A percentile compares a stretch with the other conserved stretches of the same genome.
Conservation (phyloP, 2,888 invertebrate species). For the Lottia gigantea region DNA sequence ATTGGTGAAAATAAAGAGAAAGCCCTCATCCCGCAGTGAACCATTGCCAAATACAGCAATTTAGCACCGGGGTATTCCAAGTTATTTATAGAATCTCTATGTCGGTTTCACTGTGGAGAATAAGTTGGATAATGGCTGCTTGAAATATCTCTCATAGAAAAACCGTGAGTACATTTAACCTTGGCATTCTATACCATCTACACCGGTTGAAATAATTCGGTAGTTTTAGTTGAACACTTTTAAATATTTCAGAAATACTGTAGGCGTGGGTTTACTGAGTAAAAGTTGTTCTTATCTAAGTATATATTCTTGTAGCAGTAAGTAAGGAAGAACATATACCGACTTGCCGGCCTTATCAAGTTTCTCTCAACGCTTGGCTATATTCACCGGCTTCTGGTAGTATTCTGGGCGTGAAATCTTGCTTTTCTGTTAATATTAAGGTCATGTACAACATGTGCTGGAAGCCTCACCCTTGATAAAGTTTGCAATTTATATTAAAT, state of each 20-base stretch:
- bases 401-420: background rate
- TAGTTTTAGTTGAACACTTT: too few species aligned
- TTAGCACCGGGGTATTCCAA: conserved; percentile 9
- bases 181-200: too few species aligned
- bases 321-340: background rate
- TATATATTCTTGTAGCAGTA: too few species aligned
- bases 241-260: too few species aligned
- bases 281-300: too few species aligned
- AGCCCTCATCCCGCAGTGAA: conserved; percentile 9
- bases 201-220: too few species aligned
- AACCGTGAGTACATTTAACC: background rate
- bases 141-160: conserved; percentile 1
- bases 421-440: too few species aligned
- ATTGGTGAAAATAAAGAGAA: background rate
- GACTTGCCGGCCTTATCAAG: conserved; percentile 5
- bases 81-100: background rate
- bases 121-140: conserved; percentile 10
- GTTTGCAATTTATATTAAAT: background rate
- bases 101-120: conserved; percentile 4
- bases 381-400: conserved; percentile 7
- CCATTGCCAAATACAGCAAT: conserved; percentile 11
- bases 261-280: too few species aligned
- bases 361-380: background rate
- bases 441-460: too few species aligned
- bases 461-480: too few species aligned